Conservation (phyloP, 2,888 invertebrate genomes). For the Epirrita christyi region DNA sequence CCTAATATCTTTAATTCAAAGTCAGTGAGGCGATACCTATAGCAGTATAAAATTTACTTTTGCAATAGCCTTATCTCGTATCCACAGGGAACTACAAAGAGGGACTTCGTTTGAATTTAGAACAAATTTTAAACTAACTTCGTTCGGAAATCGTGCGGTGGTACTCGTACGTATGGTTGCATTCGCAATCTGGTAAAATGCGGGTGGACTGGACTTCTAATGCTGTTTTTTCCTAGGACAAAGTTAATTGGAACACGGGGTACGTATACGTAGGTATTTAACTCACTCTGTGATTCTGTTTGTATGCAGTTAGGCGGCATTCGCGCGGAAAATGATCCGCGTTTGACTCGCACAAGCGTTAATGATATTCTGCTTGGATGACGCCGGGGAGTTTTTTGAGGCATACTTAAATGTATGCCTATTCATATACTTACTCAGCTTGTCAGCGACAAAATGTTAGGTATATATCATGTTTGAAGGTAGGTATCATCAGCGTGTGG, state of each 20-base stretch:
- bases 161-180: constrained; percentile 50
- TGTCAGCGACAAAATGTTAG: no score
- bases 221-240: constrained; percentile 47
- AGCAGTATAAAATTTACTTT: constrained; percentile 48
- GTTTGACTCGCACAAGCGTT: constrained; percentile 52
- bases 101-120: constrained; percentile 55
- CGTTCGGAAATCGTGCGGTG: constrained; percentile 54
- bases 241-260: constrained; percentile 55
- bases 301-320: constrained; percentile 52
- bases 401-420: not conserved
- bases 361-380: constrained; percentile 50
- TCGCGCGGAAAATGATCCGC: constrained; percentile 55
- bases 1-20: constrained; percentile 44
- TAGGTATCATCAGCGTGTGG: no score
- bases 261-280: constrained; percentile 40
- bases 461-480: no score
- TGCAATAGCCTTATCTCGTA: constrained; percentile 55
- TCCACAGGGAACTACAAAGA: constrained; percentile 53
- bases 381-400: constrained; percentile 36
- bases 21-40: constrained; percentile 48
- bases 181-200: constrained; percentile 52
- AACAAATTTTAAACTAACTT: constrained; percentile 61
- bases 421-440: no score
- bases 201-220: constrained; percentile 49
- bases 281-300: constrained; percentile 59